Evolutionary conservation across 2,113 vertebrate genomes (phyloP).

Genomic region (Limnothrissa miodon): DNA sequence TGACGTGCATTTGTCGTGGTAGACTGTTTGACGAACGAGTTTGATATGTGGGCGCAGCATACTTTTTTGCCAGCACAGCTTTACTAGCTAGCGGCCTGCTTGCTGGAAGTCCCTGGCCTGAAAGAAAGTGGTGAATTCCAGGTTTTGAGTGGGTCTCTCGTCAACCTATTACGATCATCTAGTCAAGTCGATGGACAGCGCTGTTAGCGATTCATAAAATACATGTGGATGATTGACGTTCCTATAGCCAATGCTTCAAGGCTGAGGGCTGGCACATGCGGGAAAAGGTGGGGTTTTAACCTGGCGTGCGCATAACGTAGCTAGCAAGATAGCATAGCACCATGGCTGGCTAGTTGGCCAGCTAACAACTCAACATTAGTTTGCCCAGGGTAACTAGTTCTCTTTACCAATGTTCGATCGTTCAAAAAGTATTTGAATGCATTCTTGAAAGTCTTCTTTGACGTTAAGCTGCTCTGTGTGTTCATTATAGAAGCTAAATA

Average conservation of each 20-base stretch:
- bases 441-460: not conserved
- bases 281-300: conserved; percentile 69
- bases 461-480: not conserved
- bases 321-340: conserved; percentile 48
- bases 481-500: not conserved
- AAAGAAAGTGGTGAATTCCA: conserved; percentile 54
- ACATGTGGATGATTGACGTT: conserved; percentile 50
- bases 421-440: not conserved
- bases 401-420: too few species aligned
- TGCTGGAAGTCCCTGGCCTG: conserved; percentile 12
- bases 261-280: conserved; percentile 67
- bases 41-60: conserved; percentile 23
- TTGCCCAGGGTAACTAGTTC: not conserved
- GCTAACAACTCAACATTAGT: conserved; percentile 11
- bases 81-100: conserved; percentile 54
- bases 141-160: conserved; percentile 45
- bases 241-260: conserved; percentile 53
- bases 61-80: conserved; percentile 25
- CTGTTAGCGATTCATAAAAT: conserved; percentile 38
- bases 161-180: conserved; percentile 55
- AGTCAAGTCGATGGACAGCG: conserved; percentile 55
- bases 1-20: not conserved
- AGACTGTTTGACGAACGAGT: conserved; percentile 8
- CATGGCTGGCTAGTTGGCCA: not conserved
- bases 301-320: conserved; percentile 47